These are phyloP conservation scores for Blastomussa wellsi DNA, from an alignment of 92 coral and sea anemone species.

Conservation along the genomic window DNA sequence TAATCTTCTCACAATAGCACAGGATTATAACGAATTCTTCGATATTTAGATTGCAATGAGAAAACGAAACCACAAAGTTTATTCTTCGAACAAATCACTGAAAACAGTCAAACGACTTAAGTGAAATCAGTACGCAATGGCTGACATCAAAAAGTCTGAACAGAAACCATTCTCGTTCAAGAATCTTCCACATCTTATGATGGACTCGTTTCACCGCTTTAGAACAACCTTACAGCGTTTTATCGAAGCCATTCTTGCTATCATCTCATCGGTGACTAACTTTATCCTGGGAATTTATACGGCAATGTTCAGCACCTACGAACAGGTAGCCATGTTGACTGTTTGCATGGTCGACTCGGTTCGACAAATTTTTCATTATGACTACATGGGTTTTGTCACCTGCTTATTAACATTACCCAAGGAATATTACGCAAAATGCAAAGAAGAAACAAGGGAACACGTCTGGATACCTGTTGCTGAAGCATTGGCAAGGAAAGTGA, in stretches of 20 bases:
- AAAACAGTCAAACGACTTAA: neutral
- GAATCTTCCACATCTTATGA: constrained; percentile 1
- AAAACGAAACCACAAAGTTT: neutral
- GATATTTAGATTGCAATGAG: neutral
- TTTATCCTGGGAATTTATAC: constrained; percentile 12
- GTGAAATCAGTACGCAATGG: constrained; percentile 3
- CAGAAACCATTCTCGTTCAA: constrained; percentile 21
- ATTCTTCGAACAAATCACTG: neutral
- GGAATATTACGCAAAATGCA: constrained; percentile 21
- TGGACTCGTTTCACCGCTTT: constrained; percentile 2
- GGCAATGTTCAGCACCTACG: constrained; percentile 1
- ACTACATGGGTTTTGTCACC: constrained; percentile 43
- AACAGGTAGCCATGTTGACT: constrained; percentile 1
- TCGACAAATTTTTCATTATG: constrained; percentile 39
- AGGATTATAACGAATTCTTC: neutral
- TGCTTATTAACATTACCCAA: constrained; percentile 12
- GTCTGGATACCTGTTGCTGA: constrained; percentile 30
- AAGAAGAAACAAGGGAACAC: constrained; percentile 35
- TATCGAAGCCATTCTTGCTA: neutral
- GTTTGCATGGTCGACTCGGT: constrained; percentile 7
- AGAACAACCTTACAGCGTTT: neutral
- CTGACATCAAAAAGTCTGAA: neutral
- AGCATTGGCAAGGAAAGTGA: neutral
- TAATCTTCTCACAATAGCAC: neutral
- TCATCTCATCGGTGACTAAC: constrained; percentile 4